Base-by-base conservation (phyloP, 1,140 invertebrate species). In the Rhopalosiphum maidis region DNA sequence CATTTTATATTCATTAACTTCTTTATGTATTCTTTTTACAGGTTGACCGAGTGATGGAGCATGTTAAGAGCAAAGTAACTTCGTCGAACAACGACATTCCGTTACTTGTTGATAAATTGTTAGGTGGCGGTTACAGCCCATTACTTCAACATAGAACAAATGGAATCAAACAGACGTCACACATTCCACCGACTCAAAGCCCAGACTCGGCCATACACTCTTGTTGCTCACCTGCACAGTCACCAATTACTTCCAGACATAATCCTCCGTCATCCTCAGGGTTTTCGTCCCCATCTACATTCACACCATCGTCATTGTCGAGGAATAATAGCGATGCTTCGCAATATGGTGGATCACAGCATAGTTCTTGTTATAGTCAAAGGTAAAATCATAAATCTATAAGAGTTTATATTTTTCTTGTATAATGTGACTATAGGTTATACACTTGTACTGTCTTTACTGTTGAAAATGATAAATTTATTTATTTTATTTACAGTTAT, bases 271-370 rank as follows among this genome's bases (percentile, higher is more conserved):
- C 89, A 30, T 95, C 95, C 46, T 95, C 96, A 37, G 96, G 96
- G 3, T 96, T 96, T 94, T 95, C 96, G 23, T 95, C 96, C n/a
- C 96, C 96, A 35, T 96, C 97, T 94, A 98, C 98, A 37, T 96
- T 98, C 94, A 98, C 98, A 46, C 98, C 98, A 37, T 97, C 97
- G 25, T 93, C 91, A 8, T 95, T 98, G 94, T 97, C 97, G 41
- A 96, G 98, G 51, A 98, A 98, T 95, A 98, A 98, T 95, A 98
- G 97, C 93, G 98, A 98, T 94, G 98, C 98, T 2, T 98, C 98
- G 85, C 96, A 96, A 94, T 95, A 95, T 94, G 95, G 95, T 37
- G 95, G 95, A 68, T 95, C 95, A 11, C 95, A 95, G 93, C 97
- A 98, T 94, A 97, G 96, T 94, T 96, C 96, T 95, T 98, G 97